A percentile compares a stretch with the other conserved stretches of the same genome.
Evolutionary conservation across 2,888 invertebrate genomes (phyloP).

Genomic region (Notodonta ziczac): DNA sequence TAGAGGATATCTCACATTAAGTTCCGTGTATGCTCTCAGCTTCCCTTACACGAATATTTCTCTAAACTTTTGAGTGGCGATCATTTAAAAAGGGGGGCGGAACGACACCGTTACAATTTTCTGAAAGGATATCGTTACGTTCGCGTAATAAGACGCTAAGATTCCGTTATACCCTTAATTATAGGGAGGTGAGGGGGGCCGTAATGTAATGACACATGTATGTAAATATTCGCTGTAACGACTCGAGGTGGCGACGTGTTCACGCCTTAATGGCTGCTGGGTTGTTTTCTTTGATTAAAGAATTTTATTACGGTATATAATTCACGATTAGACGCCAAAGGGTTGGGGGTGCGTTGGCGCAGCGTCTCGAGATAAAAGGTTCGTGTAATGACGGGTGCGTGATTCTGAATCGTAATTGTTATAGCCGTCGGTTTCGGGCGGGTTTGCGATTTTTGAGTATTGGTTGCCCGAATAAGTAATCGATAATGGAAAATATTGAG

Average conservation of each 20-base stretch:
- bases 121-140: slow-evolving; percentile 83
- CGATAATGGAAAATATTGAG: too few relatives aligned
- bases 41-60: slow-evolving; percentile 60
- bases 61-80: slow-evolving; percentile 70
- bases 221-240: slow-evolving; percentile 82
- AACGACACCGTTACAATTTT: slow-evolving; percentile 83
- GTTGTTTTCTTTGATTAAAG: slow-evolving; percentile 85
- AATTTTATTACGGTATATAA: slow-evolving; percentile 83
- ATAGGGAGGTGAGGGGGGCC: slow-evolving; percentile 52
- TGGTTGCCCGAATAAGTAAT: slow-evolving; percentile 21
- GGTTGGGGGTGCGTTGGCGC: slow-evolving; percentile 64
- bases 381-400: slow-evolving; percentile 79
- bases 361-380: slow-evolving; percentile 74
- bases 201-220: slow-evolving; percentile 82
- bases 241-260: slow-evolving; percentile 81
- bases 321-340: slow-evolving; percentile 83
- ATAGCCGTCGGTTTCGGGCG: slow-evolving; percentile 47
- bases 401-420: slow-evolving; percentile 82
- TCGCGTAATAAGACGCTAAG: slow-evolving; percentile 84
- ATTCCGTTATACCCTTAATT: slow-evolving; percentile 84
- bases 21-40: slow-evolving; percentile 76
- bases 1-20: slow-evolving; percentile 84
- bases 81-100: slow-evolving; percentile 66
- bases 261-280: slow-evolving; percentile 77
- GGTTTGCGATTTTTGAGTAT: slow-evolving; percentile 45